Evolutionary conservation across 2,888 invertebrate species (phyloP).

Genomic region (Dinocampus coccinellae): DNA sequence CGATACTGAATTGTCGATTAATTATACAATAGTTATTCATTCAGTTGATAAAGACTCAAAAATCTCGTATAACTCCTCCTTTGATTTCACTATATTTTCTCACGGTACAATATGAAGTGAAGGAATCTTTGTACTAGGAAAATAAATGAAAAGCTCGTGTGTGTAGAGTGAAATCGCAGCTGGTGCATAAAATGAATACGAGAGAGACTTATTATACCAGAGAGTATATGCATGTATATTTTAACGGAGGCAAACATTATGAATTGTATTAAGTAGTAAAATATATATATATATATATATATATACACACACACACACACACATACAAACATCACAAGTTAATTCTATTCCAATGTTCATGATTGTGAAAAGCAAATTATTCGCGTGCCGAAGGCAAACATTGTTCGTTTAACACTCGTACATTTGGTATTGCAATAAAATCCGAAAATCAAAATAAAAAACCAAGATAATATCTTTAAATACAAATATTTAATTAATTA

Average conservation of each 20-base stretch:
- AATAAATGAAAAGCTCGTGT: slow-evolving; percentile 5
- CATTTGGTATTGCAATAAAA: neutral
- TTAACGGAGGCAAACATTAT: slow-evolving; percentile 41
- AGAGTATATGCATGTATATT: neutral
- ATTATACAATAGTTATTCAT: neutral
- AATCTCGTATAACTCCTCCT: slow-evolving; percentile 4
- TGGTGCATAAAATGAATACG: neutral
- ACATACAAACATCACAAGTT: slow-evolving; percentile 17
- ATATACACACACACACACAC: slow-evolving; percentile 1
- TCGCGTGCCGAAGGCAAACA: slow-evolving; percentile 15
- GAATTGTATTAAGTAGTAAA: slow-evolving; percentile 54
- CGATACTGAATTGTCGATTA: neutral
- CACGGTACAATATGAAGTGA: neutral
- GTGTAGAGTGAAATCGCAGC: neutral
- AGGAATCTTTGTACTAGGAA: neutral
- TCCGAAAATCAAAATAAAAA: no score
- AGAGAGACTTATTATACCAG: neutral
- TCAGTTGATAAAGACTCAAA: neutral
- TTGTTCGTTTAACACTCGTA: slow-evolving; percentile 22
- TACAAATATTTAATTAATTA: neutral
- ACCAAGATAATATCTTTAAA: neutral
- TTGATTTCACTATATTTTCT: neutral
- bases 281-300: neutral
- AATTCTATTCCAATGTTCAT: slow-evolving; percentile 49
- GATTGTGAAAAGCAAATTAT: slow-evolving; percentile 24